phyloP scores from a whole-genome alignment of 2,888 invertebrate species.

The Apamea sordens region DNA sequence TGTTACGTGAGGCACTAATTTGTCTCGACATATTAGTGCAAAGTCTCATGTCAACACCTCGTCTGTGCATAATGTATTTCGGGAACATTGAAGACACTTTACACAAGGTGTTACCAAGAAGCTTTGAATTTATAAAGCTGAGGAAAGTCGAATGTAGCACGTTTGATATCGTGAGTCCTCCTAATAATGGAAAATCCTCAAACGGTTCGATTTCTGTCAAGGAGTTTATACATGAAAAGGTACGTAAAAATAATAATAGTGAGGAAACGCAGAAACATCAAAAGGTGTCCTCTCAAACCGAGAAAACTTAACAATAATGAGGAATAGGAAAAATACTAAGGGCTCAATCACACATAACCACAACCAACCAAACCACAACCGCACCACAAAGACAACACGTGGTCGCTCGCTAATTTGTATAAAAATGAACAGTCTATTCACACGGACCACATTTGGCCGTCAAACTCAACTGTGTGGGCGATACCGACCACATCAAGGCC shows the following conservation, averaged over 20 bases:
- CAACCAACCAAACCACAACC: neutral
- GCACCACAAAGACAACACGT: neutral
- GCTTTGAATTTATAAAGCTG: slow-evolving; percentile 22
- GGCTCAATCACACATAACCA: neutral
- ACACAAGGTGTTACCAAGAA: slow-evolving; percentile 12
- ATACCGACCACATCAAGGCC: neutral
- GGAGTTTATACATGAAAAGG: neutral
- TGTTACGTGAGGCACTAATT: slow-evolving; percentile 50
- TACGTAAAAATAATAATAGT: neutral
- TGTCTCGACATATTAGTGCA: slow-evolving; percentile 38
- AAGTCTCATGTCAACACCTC: slow-evolving; percentile 48
- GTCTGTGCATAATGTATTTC: slow-evolving; percentile 48
- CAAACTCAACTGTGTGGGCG: neutral
- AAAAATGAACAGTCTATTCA: neutral
- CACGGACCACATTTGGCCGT: neutral
- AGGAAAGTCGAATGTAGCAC: neutral
- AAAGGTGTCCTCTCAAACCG: neutral
- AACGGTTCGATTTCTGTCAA: neutral
- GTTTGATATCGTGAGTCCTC: slow-evolving; percentile 23
- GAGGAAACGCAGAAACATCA: neutral
- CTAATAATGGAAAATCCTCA: slow-evolving; percentile 20
- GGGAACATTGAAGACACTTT: slow-evolving; percentile 17
- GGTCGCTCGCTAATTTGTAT: neutral
- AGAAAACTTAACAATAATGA: neutral
- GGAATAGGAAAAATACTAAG: neutral